Conservation (phyloP, 64 coral and sea anemone species). For the Montipora efflorescens region DNA sequence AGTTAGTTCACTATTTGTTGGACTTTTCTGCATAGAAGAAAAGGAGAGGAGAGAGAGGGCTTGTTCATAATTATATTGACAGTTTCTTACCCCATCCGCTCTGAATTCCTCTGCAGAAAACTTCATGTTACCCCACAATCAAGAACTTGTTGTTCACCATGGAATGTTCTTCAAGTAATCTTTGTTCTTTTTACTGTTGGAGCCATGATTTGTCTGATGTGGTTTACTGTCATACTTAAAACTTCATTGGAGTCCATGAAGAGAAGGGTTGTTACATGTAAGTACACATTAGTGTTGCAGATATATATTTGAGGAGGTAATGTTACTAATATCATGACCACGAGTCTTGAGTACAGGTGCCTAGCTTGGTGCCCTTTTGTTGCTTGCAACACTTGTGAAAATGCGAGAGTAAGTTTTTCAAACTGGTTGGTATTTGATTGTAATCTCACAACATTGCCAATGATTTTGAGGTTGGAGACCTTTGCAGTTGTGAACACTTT, state of each 20-base stretch:
- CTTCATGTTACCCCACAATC: conserved; percentile 70
- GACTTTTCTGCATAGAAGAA: neutral
- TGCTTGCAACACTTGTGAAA: too few relatives aligned
- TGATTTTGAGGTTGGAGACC: too few relatives aligned
- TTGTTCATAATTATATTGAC: neutral
- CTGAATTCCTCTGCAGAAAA: conserved; percentile 70
- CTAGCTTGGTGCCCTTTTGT: too few relatives aligned
- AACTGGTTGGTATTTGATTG: too few relatives aligned
- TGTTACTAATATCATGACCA: too few relatives aligned
- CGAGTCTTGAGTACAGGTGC: too few relatives aligned
- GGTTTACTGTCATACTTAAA: conserved; percentile 91
- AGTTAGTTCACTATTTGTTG: too few relatives aligned
- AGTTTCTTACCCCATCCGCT: neutral
- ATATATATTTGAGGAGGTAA: too few relatives aligned
- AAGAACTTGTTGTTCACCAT: conserved; percentile 70
- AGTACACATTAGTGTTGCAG: conserved; percentile 12
- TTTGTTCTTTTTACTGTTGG: conserved; percentile 85
- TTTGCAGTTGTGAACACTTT: too few relatives aligned
- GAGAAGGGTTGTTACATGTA: conserved; percentile 77
- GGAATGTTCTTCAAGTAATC: conserved; percentile 85
- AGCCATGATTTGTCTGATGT: conserved; percentile 79
- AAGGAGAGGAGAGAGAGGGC: neutral
- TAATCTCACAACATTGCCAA: too few relatives aligned
- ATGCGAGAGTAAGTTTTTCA: too few relatives aligned
- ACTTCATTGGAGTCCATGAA: conserved; percentile 94